These are phyloP conservation scores for Cryptotis parvus DNA, from an alignment of 2,113 vertebrate genomes.

Conservation along the genomic window DNA sequence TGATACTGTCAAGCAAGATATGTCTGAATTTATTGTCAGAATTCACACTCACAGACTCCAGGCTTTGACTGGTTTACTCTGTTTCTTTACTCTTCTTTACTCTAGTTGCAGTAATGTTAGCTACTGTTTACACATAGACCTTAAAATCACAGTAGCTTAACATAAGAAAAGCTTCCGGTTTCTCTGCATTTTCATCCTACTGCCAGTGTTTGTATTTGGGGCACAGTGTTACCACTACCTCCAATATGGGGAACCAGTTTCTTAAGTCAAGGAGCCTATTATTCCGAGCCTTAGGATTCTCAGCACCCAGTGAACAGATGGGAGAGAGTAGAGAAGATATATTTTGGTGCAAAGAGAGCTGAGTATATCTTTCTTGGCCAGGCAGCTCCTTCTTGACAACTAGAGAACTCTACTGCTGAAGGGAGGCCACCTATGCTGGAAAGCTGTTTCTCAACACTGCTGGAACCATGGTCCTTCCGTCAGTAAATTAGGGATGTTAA, in stretches of 20 bases:
- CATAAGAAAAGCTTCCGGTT: background rate
- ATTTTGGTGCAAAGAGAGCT: too few relatives aligned
- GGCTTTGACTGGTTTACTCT: background rate
- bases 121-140: too few relatives aligned
- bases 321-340: background rate
- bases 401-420: background rate
- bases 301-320: background rate
- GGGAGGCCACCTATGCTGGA: background rate
- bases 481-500: too few relatives aligned
- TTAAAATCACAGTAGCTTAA: background rate
- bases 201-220: background rate
- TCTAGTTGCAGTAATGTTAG: background rate
- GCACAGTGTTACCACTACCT: background rate
- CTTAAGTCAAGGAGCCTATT: background rate
- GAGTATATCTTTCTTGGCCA: too few relatives aligned
- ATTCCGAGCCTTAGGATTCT: background rate
- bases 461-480: too few relatives aligned
- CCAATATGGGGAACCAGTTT: accelerated
- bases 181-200: too few relatives aligned
- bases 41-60: too few relatives aligned
- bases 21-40: background rate
- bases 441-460: too few relatives aligned
- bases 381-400: too few relatives aligned
- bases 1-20: too few relatives aligned
- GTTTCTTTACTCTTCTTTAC: background rate